Percentiles rank a stretch among this genome's conserved stretches.
phyloP scores from a whole-genome alignment of 2,797 vertebrate genomes.

The Ctenopoma kingsleyae region DNA sequence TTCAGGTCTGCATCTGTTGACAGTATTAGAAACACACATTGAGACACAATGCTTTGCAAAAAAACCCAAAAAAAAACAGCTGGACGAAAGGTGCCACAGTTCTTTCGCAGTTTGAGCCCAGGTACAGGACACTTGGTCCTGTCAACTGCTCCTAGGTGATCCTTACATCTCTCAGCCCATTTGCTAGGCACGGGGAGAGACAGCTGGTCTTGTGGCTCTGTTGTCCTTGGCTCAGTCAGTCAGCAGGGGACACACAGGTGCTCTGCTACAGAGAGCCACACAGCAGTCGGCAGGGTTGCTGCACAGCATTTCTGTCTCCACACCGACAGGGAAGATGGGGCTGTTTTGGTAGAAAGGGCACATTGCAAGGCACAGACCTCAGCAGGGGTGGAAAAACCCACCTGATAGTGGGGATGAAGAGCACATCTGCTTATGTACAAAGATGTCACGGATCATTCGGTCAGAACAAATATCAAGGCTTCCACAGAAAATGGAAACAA shows the following conservation, averaged over 20 bases:
- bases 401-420: constrained; percentile 49
- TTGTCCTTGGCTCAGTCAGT: constrained; percentile 78
- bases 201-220: constrained; percentile 43
- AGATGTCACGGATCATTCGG: constrained; percentile 58
- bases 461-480: constrained; percentile 59
- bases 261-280: constrained; percentile 63
- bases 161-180: constrained; percentile 35
- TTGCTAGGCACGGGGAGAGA: constrained; percentile 29
- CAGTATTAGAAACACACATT: neutral
- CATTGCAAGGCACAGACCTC: constrained; percentile 59
- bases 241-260: constrained; percentile 70
- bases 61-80: neutral
- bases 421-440: constrained; percentile 41
- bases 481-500: constrained; percentile 38
- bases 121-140: constrained; percentile 6
- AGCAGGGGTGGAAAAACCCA: constrained; percentile 54
- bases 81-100: neutral
- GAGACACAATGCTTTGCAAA: neutral
- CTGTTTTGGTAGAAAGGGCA: constrained; percentile 66
- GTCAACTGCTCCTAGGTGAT: constrained; percentile 18
- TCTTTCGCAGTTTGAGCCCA: constrained; percentile 33
- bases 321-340: constrained; percentile 54
- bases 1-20: constrained; percentile 11
- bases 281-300: constrained; percentile 63
- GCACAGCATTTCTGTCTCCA: constrained; percentile 64